Base-by-base conservation (phyloP, 2,888 invertebrate genomes). In the Parnassius smintheus region DNA sequence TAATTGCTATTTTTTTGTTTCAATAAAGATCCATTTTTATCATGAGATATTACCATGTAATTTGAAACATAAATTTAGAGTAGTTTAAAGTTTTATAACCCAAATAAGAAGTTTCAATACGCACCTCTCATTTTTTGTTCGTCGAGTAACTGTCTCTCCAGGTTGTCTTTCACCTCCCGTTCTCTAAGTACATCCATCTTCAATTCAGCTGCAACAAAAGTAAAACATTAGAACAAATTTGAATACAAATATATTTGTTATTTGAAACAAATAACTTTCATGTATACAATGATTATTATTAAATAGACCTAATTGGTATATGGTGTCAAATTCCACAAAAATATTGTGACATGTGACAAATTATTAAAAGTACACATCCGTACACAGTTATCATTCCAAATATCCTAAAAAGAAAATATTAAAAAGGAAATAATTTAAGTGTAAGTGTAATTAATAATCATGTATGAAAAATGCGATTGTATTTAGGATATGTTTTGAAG, bases 121-220 rank as follows among this genome's bases (percentile, higher is more conserved):
- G 95, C 91, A 98, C 98, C 96, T 95, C 98, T 94, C 86, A 96
- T 95, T 94, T 98, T 98, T 92, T 98, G 96, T 89, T 98, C 98
- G 82, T 98, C 98, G 74, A 95, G 93, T 68, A 98, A 94, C 92
- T 98, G 98, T 87, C 98, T 95, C 91, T 98, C 98, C 80, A 98
- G 89, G 80, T 96, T 97, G 91, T 98, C 98, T 92, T 98, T 96
- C 67, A 97, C 95, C 93, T 98, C 98, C 78, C 98, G 93, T 91
- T 98, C 98, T 78, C 98, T 94, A 71, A 98, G 92, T 68, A 98
- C 95, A 89, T 98, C 98, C 97, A 98, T 97, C 92, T 98, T 98
- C 75, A 98, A 93, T 92, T 98, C 98, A 83, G 98, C 98, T 98
- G 94, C 62, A 95, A 94, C 83, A 91, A 88, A 75, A 35, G 61